These are phyloP conservation scores for Hybognathus amarus DNA, from an alignment of 2,797 vertebrate genomes.

Conservation along the genomic window DNA sequence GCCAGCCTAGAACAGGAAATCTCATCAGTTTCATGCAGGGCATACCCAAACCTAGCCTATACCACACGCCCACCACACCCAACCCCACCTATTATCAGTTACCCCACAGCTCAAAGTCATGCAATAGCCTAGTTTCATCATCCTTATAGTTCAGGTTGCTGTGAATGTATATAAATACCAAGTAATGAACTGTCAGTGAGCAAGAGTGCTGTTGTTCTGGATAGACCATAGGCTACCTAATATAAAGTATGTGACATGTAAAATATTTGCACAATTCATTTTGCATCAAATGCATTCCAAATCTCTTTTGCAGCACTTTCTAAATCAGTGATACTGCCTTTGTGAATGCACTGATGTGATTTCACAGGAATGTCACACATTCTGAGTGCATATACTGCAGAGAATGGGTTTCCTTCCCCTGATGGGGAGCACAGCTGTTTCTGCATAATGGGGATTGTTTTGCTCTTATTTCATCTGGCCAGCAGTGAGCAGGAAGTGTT, in stretches of 20 bases:
- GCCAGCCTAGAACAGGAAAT: background rate
- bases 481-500: slow-evolving; percentile 50
- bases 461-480: slow-evolving; percentile 50
- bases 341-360: slow-evolving; percentile 32
- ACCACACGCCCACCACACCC: slow-evolving; percentile 14
- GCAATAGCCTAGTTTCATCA: background rate
- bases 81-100: slow-evolving; percentile 3
- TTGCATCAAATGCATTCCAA: background rate
- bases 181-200: background rate
- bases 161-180: background rate
- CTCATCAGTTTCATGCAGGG: background rate
- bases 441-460: slow-evolving; percentile 53
- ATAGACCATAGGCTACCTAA: background rate
- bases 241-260: background rate
- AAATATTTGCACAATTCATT: slow-evolving; percentile 3
- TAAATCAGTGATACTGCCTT: slow-evolving; percentile 13
- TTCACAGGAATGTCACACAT: slow-evolving; percentile 43
- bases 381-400: slow-evolving; percentile 29
- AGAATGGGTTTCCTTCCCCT: slow-evolving; percentile 59
- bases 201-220: background rate
- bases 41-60: background rate
- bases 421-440: slow-evolving; percentile 55
- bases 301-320: background rate
- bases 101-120: background rate
- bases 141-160: background rate